Evolutionary conservation across 2,888 invertebrate genomes (phyloP).

Genomic region (Drosophila bunnanda): DNA sequence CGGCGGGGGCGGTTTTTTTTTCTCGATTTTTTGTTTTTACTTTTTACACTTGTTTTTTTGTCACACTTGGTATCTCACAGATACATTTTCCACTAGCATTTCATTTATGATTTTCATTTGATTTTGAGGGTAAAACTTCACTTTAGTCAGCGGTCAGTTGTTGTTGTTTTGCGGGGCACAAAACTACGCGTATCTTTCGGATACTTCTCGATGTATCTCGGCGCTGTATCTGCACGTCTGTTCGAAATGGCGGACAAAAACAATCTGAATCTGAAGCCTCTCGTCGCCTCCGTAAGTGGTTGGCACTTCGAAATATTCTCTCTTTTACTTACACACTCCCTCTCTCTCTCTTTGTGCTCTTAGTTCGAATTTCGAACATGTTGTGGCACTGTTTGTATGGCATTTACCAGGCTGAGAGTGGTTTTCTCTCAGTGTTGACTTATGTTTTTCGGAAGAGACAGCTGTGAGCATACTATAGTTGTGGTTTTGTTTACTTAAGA

Average conservation of each 20-base stretch:
- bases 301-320: conserved; percentile 17
- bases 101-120: conserved; percentile 7
- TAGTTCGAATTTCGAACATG: conserved; percentile 26
- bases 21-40: conserved; percentile 14
- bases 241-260: conserved; percentile 46
- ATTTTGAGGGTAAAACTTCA: conserved; percentile 41
- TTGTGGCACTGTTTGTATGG: background rate
- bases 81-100: conserved; percentile 27
- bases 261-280: conserved; percentile 16
- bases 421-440: conserved; percentile 7
- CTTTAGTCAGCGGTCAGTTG: conserved; percentile 45
- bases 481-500: conserved; percentile 55
- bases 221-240: conserved; percentile 27
- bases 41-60: conserved; percentile 39
- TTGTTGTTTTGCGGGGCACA: conserved; percentile 34
- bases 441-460: conserved; percentile 6
- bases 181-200: conserved; percentile 65
- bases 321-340: background rate
- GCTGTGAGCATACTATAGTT: conserved; percentile 9
- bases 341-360: conserved; percentile 8
- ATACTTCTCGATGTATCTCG: conserved; percentile 34
- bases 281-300: conserved; percentile 13
- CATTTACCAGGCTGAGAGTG: too few species aligned
- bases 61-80: conserved; percentile 30
- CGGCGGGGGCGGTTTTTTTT: conserved; percentile 70